Evolutionary conservation across 2,797 vertebrate genomes (phyloP), one percentile per base, ranked within the genome.

Genomic region (Microcaecilia unicolor): DNA sequence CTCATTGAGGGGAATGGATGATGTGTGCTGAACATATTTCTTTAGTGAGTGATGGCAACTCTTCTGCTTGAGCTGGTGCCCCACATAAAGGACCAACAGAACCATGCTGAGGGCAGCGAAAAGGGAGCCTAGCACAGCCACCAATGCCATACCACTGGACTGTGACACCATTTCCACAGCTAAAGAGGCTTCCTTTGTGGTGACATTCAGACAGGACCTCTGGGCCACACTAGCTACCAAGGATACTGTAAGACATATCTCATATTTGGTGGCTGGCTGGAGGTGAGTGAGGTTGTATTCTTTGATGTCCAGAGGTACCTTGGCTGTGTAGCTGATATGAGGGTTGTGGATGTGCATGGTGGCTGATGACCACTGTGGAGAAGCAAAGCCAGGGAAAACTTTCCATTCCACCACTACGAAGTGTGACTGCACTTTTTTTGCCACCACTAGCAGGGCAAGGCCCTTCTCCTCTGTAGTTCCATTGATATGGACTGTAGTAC

Each of bases 261-360:
- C 78, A 48, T 88, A 88, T 44, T 75, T 69, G 0, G 84, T 88
- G 17, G 81, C 73, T 8, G 85, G 87, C 31, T 85, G 68, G 15
- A 89, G 80, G 63, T 85, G 87, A 1, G 86, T 88, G 21, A 89
- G 76, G 24, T 89, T 89, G 26, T 87, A 89, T 62, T 89, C 84
- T 58, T 83, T 82, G 34, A 88, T 79, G 3, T 84, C 84, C 1
- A 80, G 79, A 0, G 84, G 86, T 7, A 90, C 85, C 52, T 78
- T 71, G n/a, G 86, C 75, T 0, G 77, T 87, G 64, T 86, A 88
- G 74, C 83, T 88, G 51, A 88, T 83, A 55, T 86, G 83, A 29
- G 77, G 67, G 52, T 83, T 89, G 61, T 86, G 74, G 15, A 89
- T 87, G 53, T 82, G 81, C 44, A 88, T 67, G 1, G 68, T 81